Evolutionary conservation across 2,113 vertebrate genomes (phyloP).

Genomic region (Lota lota): DNA sequence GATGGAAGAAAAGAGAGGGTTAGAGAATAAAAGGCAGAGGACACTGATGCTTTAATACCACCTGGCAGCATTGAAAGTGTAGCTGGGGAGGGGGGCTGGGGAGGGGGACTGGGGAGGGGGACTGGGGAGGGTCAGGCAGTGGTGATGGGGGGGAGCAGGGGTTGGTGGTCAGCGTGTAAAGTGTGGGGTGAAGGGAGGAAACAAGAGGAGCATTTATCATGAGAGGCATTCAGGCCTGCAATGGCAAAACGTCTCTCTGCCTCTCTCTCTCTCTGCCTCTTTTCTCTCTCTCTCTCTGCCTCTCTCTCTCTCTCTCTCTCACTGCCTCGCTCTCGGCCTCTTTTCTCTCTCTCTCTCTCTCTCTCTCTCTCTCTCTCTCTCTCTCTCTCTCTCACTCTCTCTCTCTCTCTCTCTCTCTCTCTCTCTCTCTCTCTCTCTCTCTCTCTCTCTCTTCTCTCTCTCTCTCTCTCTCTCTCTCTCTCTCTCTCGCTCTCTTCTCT

Average conservation of each 20-base stretch:
- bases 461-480: neutral
- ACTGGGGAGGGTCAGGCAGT: neutral
- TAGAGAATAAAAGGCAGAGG: neutral
- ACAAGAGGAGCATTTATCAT: neutral
- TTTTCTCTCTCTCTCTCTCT: neutral
- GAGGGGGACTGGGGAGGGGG: neutral
- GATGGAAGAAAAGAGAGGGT: neutral
- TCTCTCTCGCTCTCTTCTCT: neutral
- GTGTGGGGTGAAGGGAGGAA: neutral
- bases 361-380: neutral
- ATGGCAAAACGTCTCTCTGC: neutral
- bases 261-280: neutral
- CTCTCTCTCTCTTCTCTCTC: neutral
- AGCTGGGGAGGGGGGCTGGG: neutral
- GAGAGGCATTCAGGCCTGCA: neutral
- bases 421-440: neutral
- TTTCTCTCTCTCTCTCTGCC: neutral
- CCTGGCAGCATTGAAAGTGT: too few species aligned
- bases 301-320: neutral
- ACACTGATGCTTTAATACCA: slow-evolving; percentile 3
- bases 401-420: neutral
- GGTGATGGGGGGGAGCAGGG: neutral
- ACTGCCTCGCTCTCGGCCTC: too few species aligned
- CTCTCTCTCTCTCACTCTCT: neutral
- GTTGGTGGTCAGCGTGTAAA: neutral